Base-by-base conservation (phyloP, 2,797 vertebrate species). In the Oryzias sinensis region DNA sequence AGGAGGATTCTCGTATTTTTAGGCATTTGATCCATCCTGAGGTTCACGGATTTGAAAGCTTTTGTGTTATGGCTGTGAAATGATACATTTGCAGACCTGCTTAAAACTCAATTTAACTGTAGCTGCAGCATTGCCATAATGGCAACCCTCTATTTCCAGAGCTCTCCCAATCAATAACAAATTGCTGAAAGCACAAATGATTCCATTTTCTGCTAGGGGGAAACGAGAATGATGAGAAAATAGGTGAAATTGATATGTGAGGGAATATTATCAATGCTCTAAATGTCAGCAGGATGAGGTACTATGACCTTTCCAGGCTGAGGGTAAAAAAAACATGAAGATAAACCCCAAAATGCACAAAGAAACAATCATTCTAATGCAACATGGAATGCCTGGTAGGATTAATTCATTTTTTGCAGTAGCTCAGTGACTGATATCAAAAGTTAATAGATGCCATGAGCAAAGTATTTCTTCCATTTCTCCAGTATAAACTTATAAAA, bases 141-240 rank as follows among this genome's bases (percentile, higher is more conserved):
- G 90, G 91, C 87, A 83, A 85, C 87, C 88, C 88, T 89, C 89
- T 92, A 92, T 93, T 92, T 92, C 89, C 89, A 90, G 87, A 90
- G 88, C 88, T 90, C 77, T 86, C 77, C 87, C 89, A 93, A 93
- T 93, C 92, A 93, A 93, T 93, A 93, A 90, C 88, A 90, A 90
- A 92, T 89, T 91, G 91, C 92, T 93, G 89, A 93, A 92, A 93
- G 92, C 90, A 91, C 90, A 91, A 92, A 93, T 92, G 90, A 93
- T 92, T 92, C 88, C 90, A 92, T 92, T 93, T 92, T 92, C 88
- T 91, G 87, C 83, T 83, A 80, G 85, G 87, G 89, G 87, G 88
- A 89, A 91, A 91, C 83, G 89, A 86, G 89, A 93, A 92, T 91
- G 88, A 93, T 90, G 91, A 90, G 89, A 92, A 92, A 92, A 92